Percentiles rank a stretch among this genome's conserved stretches.
phyloP scores from a whole-genome alignment of 1,140 invertebrate genomes.

The Stegodyphus dumicola region DNA sequence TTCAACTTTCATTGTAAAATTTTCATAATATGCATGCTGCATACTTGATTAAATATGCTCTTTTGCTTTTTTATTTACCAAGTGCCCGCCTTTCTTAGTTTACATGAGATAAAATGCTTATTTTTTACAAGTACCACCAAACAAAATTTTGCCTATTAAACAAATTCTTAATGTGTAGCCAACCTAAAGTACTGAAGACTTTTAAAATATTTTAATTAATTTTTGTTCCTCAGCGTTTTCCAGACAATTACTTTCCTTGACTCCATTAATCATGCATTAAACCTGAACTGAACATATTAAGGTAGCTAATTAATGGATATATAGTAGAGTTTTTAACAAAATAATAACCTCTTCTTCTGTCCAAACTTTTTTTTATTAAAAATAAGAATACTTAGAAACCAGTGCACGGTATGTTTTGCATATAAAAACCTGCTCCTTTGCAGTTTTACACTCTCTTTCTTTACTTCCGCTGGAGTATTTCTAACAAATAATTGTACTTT shows the following conservation, averaged over 20 bases:
- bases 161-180: background rate
- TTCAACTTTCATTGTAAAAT: too few species aligned
- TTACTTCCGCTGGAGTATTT: too few species aligned
- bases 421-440: too few species aligned
- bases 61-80: background rate
- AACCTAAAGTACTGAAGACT: constrained; percentile 5
- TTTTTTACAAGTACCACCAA: background rate
- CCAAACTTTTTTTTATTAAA: too few species aligned
- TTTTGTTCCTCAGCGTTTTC: constrained; percentile 46
- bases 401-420: too few species aligned
- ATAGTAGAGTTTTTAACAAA: constrained; percentile 36
- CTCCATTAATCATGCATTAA: constrained; percentile 56
- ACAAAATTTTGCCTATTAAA: background rate
- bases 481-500: too few species aligned
- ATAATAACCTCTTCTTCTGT: constrained; percentile 20
- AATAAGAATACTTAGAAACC: too few species aligned
- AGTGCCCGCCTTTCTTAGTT: background rate
- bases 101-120: background rate
- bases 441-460: too few species aligned
- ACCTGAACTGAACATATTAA: constrained; percentile 53
- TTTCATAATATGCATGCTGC: background rate
- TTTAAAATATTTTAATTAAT: constrained; percentile 56
- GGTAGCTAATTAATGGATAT: constrained; percentile 55
- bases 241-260: constrained; percentile 54
- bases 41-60: background rate